A percentile compares a stretch with the other conserved stretches of the same genome.
Evolutionary conservation across 2,113 vertebrate species (phyloP).

Genomic region (Menura novaehollandiae): DNA sequence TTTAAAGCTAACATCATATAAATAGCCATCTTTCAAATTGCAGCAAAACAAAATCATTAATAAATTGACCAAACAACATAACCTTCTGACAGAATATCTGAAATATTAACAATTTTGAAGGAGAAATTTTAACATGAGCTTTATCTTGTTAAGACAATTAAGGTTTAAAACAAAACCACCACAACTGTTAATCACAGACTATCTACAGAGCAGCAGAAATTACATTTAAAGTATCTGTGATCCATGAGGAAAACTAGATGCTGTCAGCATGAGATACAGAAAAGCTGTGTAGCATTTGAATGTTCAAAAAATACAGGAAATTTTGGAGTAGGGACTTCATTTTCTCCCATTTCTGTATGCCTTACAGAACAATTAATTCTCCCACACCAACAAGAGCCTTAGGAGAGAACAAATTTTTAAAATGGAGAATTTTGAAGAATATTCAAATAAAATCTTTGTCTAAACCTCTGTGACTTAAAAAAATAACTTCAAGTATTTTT

Average conservation of each 20-base stretch:
- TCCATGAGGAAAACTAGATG: neutral
- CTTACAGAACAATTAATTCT: neutral
- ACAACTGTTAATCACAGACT: neutral
- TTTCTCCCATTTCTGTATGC: neutral
- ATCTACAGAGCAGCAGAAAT: neutral
- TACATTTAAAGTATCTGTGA: conserved; percentile 2
- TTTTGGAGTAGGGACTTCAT: neutral
- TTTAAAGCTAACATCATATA: conserved; percentile 13
- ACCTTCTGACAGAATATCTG: neutral
- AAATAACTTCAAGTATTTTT: neutral
- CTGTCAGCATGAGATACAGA: neutral
- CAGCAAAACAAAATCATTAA: conserved; percentile 22
- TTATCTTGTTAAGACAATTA: conserved; percentile 42
- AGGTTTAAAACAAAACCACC: neutral
- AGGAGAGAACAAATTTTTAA: neutral
- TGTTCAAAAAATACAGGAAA: neutral
- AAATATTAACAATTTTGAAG: neutral
- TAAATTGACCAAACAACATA: conserved; percentile 21
- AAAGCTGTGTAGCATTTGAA: neutral
- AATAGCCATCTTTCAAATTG: conserved; percentile 3
- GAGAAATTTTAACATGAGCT: conserved; percentile 3
- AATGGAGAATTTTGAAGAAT: neutral
- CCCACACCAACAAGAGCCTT: neutral
- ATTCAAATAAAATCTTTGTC: neutral
- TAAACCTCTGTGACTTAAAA: neutral